Evolutionary conservation across 53 echinoderm and acorn worm genomes (phyloP), one percentile per base, ranked within the genome.

Genomic region (Mesocentrotus franciscanus): DNA sequence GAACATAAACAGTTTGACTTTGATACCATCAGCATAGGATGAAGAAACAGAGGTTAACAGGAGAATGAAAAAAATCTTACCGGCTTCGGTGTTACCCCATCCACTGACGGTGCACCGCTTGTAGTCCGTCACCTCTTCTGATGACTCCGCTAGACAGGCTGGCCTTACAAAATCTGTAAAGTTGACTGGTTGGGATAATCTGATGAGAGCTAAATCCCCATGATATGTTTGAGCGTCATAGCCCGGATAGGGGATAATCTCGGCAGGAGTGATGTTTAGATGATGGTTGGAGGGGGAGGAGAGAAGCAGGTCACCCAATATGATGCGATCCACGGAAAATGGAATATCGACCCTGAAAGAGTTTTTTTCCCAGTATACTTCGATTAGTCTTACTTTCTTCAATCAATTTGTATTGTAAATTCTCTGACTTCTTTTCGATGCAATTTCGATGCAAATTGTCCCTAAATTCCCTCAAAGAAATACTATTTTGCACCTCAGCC

Each of bases 141-240:
- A 60, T 32, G 91, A 93, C 0, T 94, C 95, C 29, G 97, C 91
- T 18, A 98, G 87, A 64, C 98, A 98, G 39, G 96, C 97, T 11
- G 97, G 96, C 70, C 96, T 60, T 15, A 97, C 90, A 94, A 94
- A 94, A 30, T 95, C 96, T 6, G 94, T 97, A 60, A 97, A 93
- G 20, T 94, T 66, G 6, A 98, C 90, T 2, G 94, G 93, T 3
- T 91, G 61, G 0, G 92, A 78, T 60, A 98, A 92, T 29, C 92
- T 92, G 79, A 98, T 70, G 57, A 98, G 74, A 16, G 98, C 96
- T 12, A 98, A 95, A 85, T 98, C 98, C 1, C 68, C 87, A 34
- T 85, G 71, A 0, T 3, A 2, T 61, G 42, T 68, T 62, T 0
- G 1, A 24, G 17, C 0, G 13, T 94, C 56, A 60, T 94, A 94